These are phyloP conservation scores for Myotis davidii DNA, from an alignment of 2,113 vertebrate species.

Conservation along the genomic window DNA sequence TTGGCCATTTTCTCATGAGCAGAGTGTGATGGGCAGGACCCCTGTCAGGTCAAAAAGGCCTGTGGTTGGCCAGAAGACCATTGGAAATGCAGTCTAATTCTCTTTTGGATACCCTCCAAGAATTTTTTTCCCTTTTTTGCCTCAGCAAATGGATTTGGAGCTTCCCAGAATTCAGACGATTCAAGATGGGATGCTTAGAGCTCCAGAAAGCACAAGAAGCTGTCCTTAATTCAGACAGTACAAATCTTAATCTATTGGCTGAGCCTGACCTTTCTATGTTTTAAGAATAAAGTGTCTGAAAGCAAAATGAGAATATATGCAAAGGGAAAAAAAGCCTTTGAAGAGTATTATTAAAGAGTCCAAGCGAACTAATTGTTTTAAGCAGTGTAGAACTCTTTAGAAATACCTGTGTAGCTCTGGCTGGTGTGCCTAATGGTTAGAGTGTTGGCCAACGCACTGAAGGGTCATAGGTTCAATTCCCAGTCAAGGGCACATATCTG, in stretches of 20 bases:
- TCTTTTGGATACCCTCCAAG: neutral
- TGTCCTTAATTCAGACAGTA: neutral
- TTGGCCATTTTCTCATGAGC: slow-evolving; percentile 48
- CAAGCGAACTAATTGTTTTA: neutral
- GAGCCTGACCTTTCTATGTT: neutral
- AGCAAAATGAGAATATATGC: neutral
- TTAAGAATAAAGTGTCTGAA: slow-evolving; percentile 46
- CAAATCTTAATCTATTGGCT: neutral
- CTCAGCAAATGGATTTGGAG: slow-evolving; percentile 15
- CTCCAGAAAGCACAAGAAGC: neutral
- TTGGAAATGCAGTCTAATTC: neutral
- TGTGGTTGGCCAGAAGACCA: neutral
- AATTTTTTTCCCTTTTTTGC: neutral
- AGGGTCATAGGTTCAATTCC: too few relatives aligned
- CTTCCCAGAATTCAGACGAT: slow-evolving; percentile 31
- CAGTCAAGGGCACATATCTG: too few relatives aligned
- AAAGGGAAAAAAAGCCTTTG: neutral
- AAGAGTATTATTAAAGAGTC: slow-evolving; percentile 2
- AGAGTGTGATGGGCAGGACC: neutral
- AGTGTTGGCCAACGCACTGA: too few relatives aligned
- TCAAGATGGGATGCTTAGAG: slow-evolving; percentile 3
- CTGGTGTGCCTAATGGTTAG: too few relatives aligned
- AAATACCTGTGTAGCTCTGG: neutral
- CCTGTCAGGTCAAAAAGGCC: neutral
- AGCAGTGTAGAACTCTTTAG: neutral